These are phyloP conservation scores for Ceuthmochares aereus DNA, from an alignment of 2,113 vertebrate genomes.

Conservation along the genomic window DNA sequence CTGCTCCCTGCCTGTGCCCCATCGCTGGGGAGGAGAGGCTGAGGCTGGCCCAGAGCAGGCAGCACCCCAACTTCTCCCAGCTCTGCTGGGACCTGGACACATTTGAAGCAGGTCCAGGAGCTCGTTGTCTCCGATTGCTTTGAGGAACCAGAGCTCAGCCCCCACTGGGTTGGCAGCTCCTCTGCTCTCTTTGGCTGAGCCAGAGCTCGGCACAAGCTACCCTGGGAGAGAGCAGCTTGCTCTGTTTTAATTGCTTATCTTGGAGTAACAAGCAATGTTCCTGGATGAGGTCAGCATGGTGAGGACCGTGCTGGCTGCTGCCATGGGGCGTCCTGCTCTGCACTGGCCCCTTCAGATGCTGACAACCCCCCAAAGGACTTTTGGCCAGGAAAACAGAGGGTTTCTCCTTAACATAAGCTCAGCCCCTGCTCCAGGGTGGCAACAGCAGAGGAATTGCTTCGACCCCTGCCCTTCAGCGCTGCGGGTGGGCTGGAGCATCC, in stretches of 20 bases:
- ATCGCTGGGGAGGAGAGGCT: fast-evolving
- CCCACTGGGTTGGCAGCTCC: not conserved
- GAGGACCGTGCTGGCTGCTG: fast-evolving
- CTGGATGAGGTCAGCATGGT: fast-evolving
- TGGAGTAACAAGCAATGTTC: fast-evolving
- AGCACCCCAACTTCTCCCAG: not conserved
- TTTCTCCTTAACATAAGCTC: not conserved
- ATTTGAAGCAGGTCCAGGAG: not conserved
- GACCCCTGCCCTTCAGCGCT: fast-evolving
- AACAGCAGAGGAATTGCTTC: fast-evolving
- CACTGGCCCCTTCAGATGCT: fast-evolving
- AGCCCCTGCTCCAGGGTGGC: fast-evolving
- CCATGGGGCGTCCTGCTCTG: fast-evolving
- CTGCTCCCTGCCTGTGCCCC: not conserved
- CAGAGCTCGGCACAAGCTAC: not conserved
- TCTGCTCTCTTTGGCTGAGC: not conserved
- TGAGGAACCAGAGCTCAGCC: not conserved
- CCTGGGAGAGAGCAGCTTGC: not conserved
- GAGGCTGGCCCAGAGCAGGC: not conserved
- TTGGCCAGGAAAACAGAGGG: not conserved
- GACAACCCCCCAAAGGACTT: not conserved
- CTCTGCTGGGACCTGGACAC: not conserved
- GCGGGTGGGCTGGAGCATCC: fast-evolving
- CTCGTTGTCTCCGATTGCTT: fast-evolving
- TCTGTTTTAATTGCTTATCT: not conserved